A percentile compares a stretch with the other conserved stretches of the same genome.
Conservation (phyloP, 2,888 invertebrate genomes). For the Zaprionus bogoriensis region DNA sequence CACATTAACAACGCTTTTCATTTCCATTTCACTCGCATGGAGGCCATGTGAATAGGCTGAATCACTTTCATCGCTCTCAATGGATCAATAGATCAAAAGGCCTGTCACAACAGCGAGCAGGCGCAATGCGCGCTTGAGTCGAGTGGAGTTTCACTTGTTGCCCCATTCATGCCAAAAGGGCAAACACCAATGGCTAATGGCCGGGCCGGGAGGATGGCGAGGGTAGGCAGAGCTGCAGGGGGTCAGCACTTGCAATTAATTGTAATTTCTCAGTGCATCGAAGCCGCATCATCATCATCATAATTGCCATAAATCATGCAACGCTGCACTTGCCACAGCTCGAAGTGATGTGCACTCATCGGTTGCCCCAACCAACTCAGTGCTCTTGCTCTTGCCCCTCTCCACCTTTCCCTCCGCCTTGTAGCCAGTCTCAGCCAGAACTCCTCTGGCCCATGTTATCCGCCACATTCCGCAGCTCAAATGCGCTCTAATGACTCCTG, state of each 20-base stretch:
- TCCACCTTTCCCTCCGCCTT: background rate
- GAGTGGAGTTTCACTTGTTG: constrained; percentile 34
- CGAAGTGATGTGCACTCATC: background rate
- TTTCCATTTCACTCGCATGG: too few species aligned
- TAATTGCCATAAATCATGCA: constrained; percentile 80
- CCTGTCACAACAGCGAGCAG: constrained; percentile 34
- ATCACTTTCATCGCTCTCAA: constrained; percentile 31
- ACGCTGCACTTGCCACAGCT: constrained; percentile 67
- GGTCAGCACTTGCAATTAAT: constrained; percentile 66
- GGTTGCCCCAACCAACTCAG: constrained; percentile 4
- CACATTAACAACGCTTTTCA: too few species aligned
- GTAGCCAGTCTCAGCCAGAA: too few species aligned
- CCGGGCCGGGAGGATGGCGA: too few species aligned
- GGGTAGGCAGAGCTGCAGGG: background rate
- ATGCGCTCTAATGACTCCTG: constrained; percentile 78
- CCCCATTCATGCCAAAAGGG: constrained; percentile 10
- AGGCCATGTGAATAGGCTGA: background rate
- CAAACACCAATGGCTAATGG: background rate
- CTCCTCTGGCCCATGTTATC: constrained; percentile 7
- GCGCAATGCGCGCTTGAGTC: constrained; percentile 13
- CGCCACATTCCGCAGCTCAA: constrained; percentile 71
- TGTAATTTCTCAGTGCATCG: constrained; percentile 63
- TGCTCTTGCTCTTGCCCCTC: constrained; percentile 10
- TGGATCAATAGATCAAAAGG: constrained; percentile 28
- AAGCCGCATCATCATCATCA: constrained; percentile 63